These are phyloP conservation scores for Folsomia manolachei DNA, from an alignment of 2,888 invertebrate genomes.

Conservation along the genomic window DNA sequence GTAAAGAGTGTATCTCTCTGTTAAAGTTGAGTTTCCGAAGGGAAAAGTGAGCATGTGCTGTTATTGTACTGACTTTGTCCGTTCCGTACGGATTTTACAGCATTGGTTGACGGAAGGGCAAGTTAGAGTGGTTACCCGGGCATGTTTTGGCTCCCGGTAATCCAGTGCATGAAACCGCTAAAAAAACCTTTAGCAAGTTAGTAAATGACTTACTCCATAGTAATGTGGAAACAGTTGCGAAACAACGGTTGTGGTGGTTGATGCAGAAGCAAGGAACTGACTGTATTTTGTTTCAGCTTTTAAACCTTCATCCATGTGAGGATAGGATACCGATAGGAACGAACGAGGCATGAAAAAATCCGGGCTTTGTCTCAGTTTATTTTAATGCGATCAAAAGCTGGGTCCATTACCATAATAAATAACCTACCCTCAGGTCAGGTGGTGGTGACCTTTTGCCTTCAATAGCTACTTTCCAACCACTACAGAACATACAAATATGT, in stretches of 20 bases:
- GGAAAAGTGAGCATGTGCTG: conserved; percentile 13
- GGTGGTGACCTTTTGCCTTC: background rate
- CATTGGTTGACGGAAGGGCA: too few relatives aligned
- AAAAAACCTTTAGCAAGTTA: background rate
- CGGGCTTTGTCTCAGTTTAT: background rate
- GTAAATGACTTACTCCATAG: background rate
- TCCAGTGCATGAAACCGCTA: background rate
- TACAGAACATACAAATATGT: too few relatives aligned
- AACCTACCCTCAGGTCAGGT: background rate
- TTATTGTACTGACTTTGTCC: background rate
- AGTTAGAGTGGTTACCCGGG: background rate
- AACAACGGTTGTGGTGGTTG: background rate
- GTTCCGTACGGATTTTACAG: too few relatives aligned
- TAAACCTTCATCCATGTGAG: too few relatives aligned
- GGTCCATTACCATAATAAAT: background rate
- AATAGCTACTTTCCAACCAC: too few relatives aligned
- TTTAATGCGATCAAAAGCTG: background rate
- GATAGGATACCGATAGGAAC: too few relatives aligned
- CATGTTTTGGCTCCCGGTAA: background rate
- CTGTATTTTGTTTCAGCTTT: background rate
- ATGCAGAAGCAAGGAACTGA: background rate
- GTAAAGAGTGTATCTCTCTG: background rate
- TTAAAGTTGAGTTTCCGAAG: background rate
- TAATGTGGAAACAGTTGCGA: background rate
- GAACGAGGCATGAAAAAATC: background rate